Evolutionary conservation across 2,797 vertebrate genomes (phyloP).

Genomic region (Microchirus variegatus): DNA sequence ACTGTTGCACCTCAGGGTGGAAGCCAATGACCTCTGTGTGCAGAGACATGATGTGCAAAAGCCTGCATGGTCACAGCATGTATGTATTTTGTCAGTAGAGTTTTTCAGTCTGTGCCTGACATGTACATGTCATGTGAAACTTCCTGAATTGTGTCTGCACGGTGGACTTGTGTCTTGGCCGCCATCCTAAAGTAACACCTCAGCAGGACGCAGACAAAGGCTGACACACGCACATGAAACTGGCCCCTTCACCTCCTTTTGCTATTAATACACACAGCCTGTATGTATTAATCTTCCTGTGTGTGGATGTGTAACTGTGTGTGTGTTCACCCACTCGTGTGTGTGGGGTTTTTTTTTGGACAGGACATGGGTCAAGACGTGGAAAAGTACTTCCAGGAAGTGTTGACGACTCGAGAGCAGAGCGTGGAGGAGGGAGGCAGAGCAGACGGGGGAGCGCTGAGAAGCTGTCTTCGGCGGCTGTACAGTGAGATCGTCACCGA

Average conservation of each 20-base stretch:
- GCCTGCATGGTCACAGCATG: neutral
- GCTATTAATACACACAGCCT: constrained; percentile 61
- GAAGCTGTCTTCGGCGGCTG: constrained; percentile 79
- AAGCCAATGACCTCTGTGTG: neutral
- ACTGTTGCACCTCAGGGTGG: neutral
- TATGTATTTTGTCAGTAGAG: neutral
- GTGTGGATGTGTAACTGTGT: constrained; percentile 41
- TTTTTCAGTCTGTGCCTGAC: neutral
- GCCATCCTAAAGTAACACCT: constrained; percentile 58
- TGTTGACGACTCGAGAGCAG: constrained; percentile 83
- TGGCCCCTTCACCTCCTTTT: constrained; percentile 53
- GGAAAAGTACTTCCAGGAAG: constrained; percentile 88
- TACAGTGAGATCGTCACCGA: constrained; percentile 78
- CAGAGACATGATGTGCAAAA: neutral
- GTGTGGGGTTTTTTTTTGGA: constrained; percentile 44
- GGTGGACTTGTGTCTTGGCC: constrained; percentile 49
- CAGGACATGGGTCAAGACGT: constrained; percentile 83
- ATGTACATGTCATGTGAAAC: constrained; percentile 24
- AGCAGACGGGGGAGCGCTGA: constrained; percentile 57
- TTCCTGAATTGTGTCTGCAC: constrained; percentile 4
- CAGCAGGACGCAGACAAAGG: constrained; percentile 31
- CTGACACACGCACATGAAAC: constrained; percentile 6
- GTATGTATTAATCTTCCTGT: constrained; percentile 56
- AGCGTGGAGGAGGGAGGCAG: constrained; percentile 58
- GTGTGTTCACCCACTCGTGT: constrained; percentile 38